Evolutionary conservation across 2,797 vertebrate genomes (phyloP), one percentile per base, ranked within the genome.

Genomic region (Pseudopleuronectes americanus): DNA sequence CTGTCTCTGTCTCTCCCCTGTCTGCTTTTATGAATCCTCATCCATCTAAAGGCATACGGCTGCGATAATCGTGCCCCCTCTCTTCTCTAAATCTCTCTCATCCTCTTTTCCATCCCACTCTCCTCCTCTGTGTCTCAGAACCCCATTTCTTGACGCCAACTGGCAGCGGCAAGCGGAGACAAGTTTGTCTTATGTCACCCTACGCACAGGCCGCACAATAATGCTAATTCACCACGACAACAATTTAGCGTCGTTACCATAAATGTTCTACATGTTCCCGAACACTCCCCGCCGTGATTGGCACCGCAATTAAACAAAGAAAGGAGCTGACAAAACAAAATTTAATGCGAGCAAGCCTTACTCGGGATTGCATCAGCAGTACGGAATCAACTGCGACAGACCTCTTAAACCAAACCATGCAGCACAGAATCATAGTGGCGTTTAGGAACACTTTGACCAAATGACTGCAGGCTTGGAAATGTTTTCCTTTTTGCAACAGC

Each of bases 101-200:
- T 91, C 88, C 86, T 87, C 84, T 89, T 89, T 45, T 86, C 74
- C 86, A 82, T 84, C 88, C 90, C 88, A 90, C 89, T 81, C 85
- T 85, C 76, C 71, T 87, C 77, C 83, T 84, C 87, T 76, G 74
- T 85, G 86, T 83, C 86, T 89, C 80, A 80, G 81, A 88, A 84
- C 89, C 81, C 83, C 82, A 76, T 89, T 89, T 81, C 79, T 79
- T 77, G 62, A 85, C 61, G 79, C 89, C 88, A 90, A 87, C 86
- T 90, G 91, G 90, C 89, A 89, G 78, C 63, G 13, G 77, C 60
- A 83, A 71, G 87, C 71, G 68, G 62, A 84, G 72, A 80, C 82
- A 83, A 85, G 74, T 88, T 87, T 90, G 83, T 86, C 83, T 85
- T 83, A 89, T 86, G 87, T 90, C 87, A 85, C 80, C 84, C 86